Evolutionary conservation across 2,113 vertebrate genomes (phyloP).

Genomic region (Athene noctua): DNA sequence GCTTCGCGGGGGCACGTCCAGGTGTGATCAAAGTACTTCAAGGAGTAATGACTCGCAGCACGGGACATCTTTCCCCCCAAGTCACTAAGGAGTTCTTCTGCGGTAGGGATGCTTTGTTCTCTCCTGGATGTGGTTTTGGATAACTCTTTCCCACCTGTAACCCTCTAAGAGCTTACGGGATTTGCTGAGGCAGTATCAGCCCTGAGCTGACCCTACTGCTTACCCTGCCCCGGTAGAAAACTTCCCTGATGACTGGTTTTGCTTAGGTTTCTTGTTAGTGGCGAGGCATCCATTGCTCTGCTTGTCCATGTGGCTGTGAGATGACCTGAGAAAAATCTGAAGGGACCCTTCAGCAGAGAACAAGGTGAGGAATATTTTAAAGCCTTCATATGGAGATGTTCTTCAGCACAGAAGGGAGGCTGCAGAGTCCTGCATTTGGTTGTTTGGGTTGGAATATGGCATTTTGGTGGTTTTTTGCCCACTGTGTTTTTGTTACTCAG

Average conservation of each 20-base stretch:
- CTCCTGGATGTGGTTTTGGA: not conserved
- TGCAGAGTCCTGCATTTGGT: not conserved
- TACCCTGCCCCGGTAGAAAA: fast-evolving
- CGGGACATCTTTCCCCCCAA: not conserved
- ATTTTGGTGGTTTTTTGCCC: not conserved
- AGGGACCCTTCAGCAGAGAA: not conserved
- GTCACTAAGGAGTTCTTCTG: not conserved
- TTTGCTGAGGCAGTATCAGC: not conserved
- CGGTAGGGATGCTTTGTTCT: not conserved
- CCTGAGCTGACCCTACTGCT: not conserved
- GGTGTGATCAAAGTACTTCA: not conserved
- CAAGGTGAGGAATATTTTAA: not conserved
- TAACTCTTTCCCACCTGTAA: not conserved
- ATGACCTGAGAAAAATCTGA: not conserved
- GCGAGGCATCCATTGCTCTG: not conserved
- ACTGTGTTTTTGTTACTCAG: not conserved
- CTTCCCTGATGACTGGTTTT: not conserved
- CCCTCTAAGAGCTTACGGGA: not conserved
- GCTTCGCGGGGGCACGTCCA: not conserved
- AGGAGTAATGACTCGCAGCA: not conserved
- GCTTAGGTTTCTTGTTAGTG: not conserved
- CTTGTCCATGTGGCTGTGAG: fast-evolving
- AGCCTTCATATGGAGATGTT: not conserved
- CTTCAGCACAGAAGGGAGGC: not conserved
- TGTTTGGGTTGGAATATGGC: not conserved